Percentiles rank a stretch among this genome's conserved stretches.
Evolutionary conservation across 2,113 vertebrate species (phyloP).

Genomic region (Sebastes fasciatus): DNA sequence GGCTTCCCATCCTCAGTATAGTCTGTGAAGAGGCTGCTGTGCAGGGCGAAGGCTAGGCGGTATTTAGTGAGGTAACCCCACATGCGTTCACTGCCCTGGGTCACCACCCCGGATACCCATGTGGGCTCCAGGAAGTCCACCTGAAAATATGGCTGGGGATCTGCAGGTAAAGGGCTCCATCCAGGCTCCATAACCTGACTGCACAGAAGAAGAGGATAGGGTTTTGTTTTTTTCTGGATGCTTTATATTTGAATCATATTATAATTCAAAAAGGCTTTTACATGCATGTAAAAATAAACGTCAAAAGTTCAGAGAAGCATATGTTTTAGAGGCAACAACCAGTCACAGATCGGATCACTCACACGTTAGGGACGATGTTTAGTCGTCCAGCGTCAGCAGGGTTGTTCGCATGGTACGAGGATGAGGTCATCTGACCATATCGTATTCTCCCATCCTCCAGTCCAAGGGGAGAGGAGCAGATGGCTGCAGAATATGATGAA

Average conservation of each 20-base stretch:
- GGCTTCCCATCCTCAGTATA: slow-evolving; percentile 71
- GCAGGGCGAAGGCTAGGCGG: slow-evolving; percentile 81
- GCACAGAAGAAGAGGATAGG: not conserved
- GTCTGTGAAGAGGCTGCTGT: slow-evolving; percentile 77
- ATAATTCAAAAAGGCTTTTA: not conserved
- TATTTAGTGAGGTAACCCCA: slow-evolving; percentile 85
- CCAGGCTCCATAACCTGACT: slow-evolving; percentile 86
- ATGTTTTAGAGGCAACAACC: not conserved
- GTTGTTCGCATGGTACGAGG: slow-evolving; percentile 84
- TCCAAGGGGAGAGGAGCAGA: slow-evolving; percentile 85
- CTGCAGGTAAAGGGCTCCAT: slow-evolving; percentile 85
- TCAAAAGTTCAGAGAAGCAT: not conserved
- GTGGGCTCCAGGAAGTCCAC: slow-evolving; percentile 87
- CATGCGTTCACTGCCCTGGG: slow-evolving; percentile 83
- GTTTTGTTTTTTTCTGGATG: not conserved
- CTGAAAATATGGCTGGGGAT: slow-evolving; percentile 85
- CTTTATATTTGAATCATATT: not conserved
- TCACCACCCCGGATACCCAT: slow-evolving; percentile 87
- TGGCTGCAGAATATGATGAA: slow-evolving; percentile 55
- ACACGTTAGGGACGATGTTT: slow-evolving; percentile 87
- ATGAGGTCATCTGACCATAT: slow-evolving; percentile 87
- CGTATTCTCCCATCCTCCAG: slow-evolving; percentile 85
- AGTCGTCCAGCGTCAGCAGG: slow-evolving; percentile 87
- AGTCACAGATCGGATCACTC: slow-evolving; percentile 43
- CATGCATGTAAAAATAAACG: not conserved